A percentile compares a stretch with the other conserved stretches of the same genome.
Evolutionary conservation across 2,113 vertebrate genomes (phyloP).

Genomic region (Caloenas nicobarica): DNA sequence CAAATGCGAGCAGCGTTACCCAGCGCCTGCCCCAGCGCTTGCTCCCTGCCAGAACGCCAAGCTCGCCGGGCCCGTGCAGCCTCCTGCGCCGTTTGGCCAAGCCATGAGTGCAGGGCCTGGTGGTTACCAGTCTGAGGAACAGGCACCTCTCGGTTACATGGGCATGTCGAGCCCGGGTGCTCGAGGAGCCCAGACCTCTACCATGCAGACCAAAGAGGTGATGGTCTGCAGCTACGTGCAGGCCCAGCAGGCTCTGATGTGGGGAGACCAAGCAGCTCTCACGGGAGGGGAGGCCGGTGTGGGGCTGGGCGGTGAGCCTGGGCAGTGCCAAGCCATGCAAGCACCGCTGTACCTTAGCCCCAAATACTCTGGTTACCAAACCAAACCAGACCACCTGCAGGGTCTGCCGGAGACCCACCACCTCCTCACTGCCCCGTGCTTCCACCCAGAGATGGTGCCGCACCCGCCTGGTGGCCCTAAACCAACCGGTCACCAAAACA

Average conservation of each 20-base stretch:
- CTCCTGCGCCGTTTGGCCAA: conserved; percentile 62
- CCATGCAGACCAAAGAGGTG: conserved; percentile 91
- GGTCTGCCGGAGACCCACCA: conserved; percentile 59
- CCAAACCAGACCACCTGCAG: background rate
- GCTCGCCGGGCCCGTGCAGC: conserved; percentile 20
- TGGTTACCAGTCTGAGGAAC: conserved; percentile 62
- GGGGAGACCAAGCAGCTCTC: conserved; percentile 79
- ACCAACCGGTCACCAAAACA: conserved; percentile 76
- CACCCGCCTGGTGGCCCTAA: conserved; percentile 81
- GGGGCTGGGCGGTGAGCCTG: conserved; percentile 66
- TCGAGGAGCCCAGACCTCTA: conserved; percentile 77
- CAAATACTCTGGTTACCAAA: conserved; percentile 62
- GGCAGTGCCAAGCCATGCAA: conserved; percentile 69
- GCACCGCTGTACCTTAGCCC: conserved; percentile 63
- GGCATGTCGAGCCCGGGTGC: conserved; percentile 50
- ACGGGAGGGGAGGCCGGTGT: conserved; percentile 34
- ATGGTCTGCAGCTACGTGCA: conserved; percentile 94
- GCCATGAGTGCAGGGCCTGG: conserved; percentile 36
- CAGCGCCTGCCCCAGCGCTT: conserved; percentile 68
- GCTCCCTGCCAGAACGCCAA: conserved; percentile 82
- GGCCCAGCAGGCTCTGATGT: conserved; percentile 93
- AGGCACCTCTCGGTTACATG: conserved; percentile 45
- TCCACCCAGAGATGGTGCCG: conserved; percentile 78
- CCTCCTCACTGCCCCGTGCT: conserved; percentile 76
- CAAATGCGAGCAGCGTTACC: conserved; percentile 91